These are phyloP conservation scores for Oscheius sp. DNA, from an alignment of 2,888 invertebrate species.

Conservation along the genomic window DNA sequence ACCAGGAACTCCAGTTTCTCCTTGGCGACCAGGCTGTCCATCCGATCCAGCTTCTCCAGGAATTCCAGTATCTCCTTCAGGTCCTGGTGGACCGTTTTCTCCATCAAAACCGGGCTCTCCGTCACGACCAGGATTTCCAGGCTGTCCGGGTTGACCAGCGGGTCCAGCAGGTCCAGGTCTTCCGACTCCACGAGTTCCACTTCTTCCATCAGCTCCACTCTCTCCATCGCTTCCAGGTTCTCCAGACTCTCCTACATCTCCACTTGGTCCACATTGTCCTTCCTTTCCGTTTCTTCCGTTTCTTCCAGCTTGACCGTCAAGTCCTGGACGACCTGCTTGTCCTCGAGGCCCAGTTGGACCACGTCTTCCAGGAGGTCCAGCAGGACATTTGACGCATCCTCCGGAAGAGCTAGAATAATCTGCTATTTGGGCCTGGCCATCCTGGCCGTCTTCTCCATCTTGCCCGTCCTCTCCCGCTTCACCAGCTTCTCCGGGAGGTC, in stretches of 20 bases:
- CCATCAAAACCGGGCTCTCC: constrained; percentile 52
- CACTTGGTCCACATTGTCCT: constrained; percentile 46
- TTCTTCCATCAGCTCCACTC: constrained; percentile 17
- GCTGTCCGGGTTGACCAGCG: constrained; percentile 56
- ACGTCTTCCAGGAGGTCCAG: background rate
- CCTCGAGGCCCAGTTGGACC: constrained; percentile 13
- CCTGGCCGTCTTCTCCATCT: constrained; percentile 8
- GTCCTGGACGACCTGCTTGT: background rate
- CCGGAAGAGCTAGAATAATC: constrained; percentile 6
- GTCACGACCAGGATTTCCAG: constrained; percentile 55
- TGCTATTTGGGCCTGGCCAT: background rate
- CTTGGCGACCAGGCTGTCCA: constrained; percentile 2
- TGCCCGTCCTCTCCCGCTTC: constrained; percentile 22
- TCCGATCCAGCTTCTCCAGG: constrained; percentile 57
- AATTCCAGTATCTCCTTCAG: constrained; percentile 46
- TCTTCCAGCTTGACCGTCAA: constrained; percentile 1
- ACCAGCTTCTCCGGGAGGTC: constrained; percentile 23
- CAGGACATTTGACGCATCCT: constrained; percentile 14
- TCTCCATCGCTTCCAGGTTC: constrained; percentile 47
- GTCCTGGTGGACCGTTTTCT: constrained; percentile 39
- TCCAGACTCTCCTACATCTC: constrained; percentile 58
- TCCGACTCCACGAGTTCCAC: constrained; percentile 38
- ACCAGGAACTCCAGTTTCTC: constrained; percentile 4
- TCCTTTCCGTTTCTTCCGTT: constrained; percentile 14
- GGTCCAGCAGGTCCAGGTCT: constrained; percentile 23